These are phyloP conservation scores for Paramuricea clavata DNA, from an alignment of 92 coral and sea anemone genomes.

Conservation along the genomic window DNA sequence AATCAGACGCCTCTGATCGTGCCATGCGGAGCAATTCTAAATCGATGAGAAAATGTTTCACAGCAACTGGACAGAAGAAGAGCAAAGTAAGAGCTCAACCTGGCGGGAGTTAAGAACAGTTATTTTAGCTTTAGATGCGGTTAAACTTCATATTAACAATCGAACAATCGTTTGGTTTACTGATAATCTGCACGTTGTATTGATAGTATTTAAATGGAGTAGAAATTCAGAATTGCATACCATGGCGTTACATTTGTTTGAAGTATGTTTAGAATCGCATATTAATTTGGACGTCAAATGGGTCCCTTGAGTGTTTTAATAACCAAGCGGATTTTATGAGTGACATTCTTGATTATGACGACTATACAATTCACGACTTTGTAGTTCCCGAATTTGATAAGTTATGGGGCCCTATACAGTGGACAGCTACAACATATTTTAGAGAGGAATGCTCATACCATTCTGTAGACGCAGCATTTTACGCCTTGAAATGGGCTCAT, in stretches of 20 bases:
- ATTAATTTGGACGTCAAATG: slow-evolving; percentile 1
- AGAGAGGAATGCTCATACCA: slow-evolving; percentile 45
- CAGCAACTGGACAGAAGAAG: slow-evolving; percentile 24
- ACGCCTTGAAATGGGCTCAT: slow-evolving; percentile 72
- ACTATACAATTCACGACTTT: slow-evolving; percentile 44
- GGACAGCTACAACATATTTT: slow-evolving; percentile 61
- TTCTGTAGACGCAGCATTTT: slow-evolving; percentile 66
- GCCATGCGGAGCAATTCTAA: no score
- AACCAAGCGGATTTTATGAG: slow-evolving; percentile 4
- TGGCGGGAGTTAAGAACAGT: slow-evolving; percentile 20
- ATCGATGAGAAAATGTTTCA: no score
- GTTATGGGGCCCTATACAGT: slow-evolving; percentile 59
- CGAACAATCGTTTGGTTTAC: slow-evolving; percentile 49
- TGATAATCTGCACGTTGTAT: slow-evolving; percentile 48
- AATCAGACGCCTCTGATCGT: no score
- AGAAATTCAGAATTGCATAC: slow-evolving; percentile 22
- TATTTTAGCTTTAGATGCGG: background rate
- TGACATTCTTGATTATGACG: slow-evolving; percentile 46
- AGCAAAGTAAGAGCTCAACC: slow-evolving; percentile 8
- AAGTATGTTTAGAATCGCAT: background rate
- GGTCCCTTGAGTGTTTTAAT: background rate
- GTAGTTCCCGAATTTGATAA: slow-evolving; percentile 21
- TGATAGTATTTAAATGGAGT: slow-evolving; percentile 28
- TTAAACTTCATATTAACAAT: background rate
- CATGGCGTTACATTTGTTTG: background rate